A percentile compares a stretch with the other conserved stretches of the same genome.
These are phyloP conservation scores for Metopolophium dirhodum DNA, from an alignment of 1,140 invertebrate species.

Conservation along the genomic window DNA sequence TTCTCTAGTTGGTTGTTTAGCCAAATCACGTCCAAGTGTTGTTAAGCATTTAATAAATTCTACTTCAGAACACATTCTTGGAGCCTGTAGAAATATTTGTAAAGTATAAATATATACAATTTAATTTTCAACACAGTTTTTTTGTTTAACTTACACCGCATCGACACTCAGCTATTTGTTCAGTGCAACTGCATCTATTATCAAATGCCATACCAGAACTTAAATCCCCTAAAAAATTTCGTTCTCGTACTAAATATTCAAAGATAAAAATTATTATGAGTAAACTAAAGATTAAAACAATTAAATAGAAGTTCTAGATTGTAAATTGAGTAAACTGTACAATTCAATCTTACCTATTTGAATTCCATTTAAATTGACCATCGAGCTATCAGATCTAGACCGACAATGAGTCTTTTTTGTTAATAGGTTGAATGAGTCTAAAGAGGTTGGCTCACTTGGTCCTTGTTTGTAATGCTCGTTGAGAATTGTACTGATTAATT, in stretches of 20 bases:
- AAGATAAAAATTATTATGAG: not conserved
- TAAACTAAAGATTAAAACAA: not conserved
- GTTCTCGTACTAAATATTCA: conserved; percentile 62
- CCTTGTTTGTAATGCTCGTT: conserved; percentile 51
- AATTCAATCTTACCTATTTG: conserved; percentile 36
- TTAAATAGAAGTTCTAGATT: not conserved
- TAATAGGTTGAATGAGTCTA: conserved; percentile 50
- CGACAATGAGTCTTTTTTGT: conserved; percentile 45
- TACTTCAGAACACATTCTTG: conserved; percentile 81
- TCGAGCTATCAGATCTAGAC: conserved; percentile 49
- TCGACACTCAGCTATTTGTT: conserved; percentile 74
- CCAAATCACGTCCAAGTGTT: conserved; percentile 88
- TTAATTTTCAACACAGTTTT: not conserved
- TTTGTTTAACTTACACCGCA: conserved; percentile 71
- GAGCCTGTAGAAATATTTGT: conserved; percentile 68
- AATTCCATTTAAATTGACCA: conserved; percentile 52
- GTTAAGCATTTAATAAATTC: conserved; percentile 89
- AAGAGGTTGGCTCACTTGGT: not conserved
- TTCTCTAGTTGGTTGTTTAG: conserved; percentile 91
- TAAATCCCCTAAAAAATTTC: conserved; percentile 83
- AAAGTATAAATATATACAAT: conserved; percentile 22
- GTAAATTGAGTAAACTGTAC: not conserved
- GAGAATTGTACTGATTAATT: conserved; percentile 47
- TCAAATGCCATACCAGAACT: conserved; percentile 94
- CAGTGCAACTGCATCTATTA: conserved; percentile 90